Evolutionary conservation across 2,888 invertebrate genomes (phyloP).

Genomic region (Coremacera marginata): DNA sequence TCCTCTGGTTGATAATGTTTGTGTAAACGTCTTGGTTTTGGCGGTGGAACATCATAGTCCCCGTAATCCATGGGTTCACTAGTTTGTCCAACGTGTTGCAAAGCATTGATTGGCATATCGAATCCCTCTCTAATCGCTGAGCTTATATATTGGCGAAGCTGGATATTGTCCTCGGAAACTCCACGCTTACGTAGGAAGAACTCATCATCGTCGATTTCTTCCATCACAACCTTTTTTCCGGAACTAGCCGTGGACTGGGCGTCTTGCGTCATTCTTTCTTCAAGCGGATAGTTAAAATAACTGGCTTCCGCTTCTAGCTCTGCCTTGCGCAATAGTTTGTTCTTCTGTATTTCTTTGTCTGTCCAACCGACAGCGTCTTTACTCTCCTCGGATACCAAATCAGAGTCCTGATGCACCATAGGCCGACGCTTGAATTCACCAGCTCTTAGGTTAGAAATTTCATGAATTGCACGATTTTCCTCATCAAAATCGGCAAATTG

Average conservation of each 20-base stretch:
- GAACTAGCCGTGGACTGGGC: constrained; percentile 75
- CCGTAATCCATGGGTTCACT: constrained; percentile 59
- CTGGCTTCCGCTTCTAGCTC: constrained; percentile 66
- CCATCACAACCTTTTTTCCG: constrained; percentile 78
- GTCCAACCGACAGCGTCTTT: constrained; percentile 68
- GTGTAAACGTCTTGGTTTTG: constrained; percentile 65
- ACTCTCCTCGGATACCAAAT: constrained; percentile 68
- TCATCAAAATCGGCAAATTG: constrained; percentile 73
- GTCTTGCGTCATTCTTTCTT: constrained; percentile 66
- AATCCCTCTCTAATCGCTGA: constrained; percentile 86
- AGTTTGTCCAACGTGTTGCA: constrained; percentile 74
- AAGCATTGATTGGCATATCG: constrained; percentile 73
- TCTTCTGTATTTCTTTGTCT: constrained; percentile 67
- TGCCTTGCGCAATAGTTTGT: constrained; percentile 62
- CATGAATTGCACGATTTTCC: constrained; percentile 72
- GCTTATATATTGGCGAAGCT: constrained; percentile 81
- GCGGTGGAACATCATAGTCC: constrained; percentile 68
- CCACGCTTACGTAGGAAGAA: constrained; percentile 87
- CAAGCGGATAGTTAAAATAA: constrained; percentile 59
- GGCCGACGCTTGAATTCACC: constrained; percentile 67
- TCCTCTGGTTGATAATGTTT: constrained; percentile 61
- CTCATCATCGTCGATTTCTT: constrained; percentile 89
- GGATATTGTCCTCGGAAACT: constrained; percentile 83
- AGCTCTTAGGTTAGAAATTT: constrained; percentile 66
- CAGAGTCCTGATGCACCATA: constrained; percentile 69